phyloP scores from a whole-genome alignment of 2,888 invertebrate genomes.

The Mesorhabditis spiculigera region DNA sequence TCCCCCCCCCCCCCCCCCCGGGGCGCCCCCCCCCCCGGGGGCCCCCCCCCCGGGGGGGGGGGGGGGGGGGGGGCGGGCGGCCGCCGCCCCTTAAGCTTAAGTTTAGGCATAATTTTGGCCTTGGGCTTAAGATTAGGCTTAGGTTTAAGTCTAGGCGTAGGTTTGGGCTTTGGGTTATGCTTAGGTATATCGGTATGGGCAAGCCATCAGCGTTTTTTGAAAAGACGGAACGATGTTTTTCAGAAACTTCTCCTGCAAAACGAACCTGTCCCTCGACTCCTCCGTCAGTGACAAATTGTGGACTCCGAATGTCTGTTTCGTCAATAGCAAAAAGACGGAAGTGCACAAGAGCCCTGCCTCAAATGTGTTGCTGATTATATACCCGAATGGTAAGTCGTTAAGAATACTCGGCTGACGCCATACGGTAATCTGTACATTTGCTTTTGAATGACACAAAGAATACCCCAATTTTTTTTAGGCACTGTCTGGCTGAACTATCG shows the following conservation, averaged over 20 bases:
- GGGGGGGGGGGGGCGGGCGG: too few species aligned
- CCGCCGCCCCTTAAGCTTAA: too few species aligned
- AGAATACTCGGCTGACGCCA: not conserved
- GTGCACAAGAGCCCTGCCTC: slow-evolving; percentile 52
- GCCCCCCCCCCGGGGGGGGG: too few species aligned
- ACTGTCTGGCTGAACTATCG: slow-evolving; percentile 57
- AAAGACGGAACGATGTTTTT: slow-evolving; percentile 9
- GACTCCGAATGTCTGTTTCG: slow-evolving; percentile 57
- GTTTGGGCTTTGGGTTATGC: not conserved
- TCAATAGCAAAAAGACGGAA: slow-evolving; percentile 55
- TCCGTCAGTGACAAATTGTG: slow-evolving; percentile 53
- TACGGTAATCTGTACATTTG: slow-evolving; percentile 4
- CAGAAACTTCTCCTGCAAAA: slow-evolving; percentile 53
- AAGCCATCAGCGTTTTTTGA: not conserved
- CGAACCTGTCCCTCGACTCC: slow-evolving; percentile 54
- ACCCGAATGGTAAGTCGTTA: slow-evolving; percentile 50
- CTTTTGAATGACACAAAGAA: not conserved
- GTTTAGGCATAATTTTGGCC: too few species aligned
- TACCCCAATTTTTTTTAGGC: slow-evolving; percentile 27
- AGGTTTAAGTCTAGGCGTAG: too few species aligned
- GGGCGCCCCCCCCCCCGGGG: too few species aligned
- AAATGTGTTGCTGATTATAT: slow-evolving; percentile 55
- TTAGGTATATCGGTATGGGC: slow-evolving; percentile 10
- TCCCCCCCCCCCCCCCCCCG: too few species aligned
- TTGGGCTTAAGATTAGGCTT: too few species aligned